phyloP scores from a whole-genome alignment of 2,888 invertebrate genomes.

The Hylaea fasciaria region DNA sequence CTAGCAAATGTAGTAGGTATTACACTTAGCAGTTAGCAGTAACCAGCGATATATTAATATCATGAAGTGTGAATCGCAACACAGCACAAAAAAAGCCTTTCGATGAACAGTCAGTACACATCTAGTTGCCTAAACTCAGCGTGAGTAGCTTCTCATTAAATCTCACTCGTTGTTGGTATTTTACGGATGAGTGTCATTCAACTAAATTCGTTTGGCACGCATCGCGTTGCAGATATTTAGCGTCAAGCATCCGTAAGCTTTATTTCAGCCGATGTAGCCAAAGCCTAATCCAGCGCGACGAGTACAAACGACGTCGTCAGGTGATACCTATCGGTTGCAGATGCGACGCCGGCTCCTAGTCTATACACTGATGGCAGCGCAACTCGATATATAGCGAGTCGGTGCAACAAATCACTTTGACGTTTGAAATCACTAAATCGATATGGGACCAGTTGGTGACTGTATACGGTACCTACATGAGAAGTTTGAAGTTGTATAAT shows the following conservation, averaged over 20 bases:
- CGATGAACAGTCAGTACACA: too few relatives aligned
- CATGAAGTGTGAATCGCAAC: too few relatives aligned
- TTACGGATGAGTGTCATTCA: not conserved
- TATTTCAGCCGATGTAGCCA: conserved; percentile 56
- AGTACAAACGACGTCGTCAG: conserved; percentile 76
- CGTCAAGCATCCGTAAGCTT: conserved; percentile 43
- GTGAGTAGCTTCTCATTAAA: too few relatives aligned
- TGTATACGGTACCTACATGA: not conserved
- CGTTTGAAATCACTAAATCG: conserved; percentile 47
- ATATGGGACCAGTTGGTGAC: conserved; percentile 43
- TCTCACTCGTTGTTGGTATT: too few relatives aligned
- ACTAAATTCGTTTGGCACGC: not conserved
- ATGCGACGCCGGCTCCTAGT: conserved; percentile 58
- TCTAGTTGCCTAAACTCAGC: too few relatives aligned
- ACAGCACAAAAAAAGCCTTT: too few relatives aligned
- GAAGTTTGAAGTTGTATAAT: not conserved
- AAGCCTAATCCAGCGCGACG: conserved; percentile 65
- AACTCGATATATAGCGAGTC: conserved; percentile 62
- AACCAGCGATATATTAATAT: too few relatives aligned
- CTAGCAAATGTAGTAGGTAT: too few relatives aligned
- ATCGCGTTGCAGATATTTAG: conserved; percentile 24
- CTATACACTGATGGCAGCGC: conserved; percentile 75
- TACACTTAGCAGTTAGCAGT: too few relatives aligned
- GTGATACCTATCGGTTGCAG: conserved; percentile 70
- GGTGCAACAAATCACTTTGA: conserved; percentile 60